phyloP scores from a whole-genome alignment of 2,888 invertebrate species.

The Chouioia cunea region DNA sequence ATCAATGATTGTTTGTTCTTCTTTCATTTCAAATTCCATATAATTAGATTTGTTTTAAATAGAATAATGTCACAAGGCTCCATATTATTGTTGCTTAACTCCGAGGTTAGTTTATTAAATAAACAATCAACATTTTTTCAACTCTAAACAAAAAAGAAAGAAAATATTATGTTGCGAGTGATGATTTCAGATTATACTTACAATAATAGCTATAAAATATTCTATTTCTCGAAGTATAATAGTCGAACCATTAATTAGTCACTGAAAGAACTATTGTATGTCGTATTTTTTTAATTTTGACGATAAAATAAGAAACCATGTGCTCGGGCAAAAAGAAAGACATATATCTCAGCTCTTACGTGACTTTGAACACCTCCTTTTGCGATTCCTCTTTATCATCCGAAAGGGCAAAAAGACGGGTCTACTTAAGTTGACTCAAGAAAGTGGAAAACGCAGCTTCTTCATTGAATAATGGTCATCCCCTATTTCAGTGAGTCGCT shows the following conservation, averaged over 20 bases:
- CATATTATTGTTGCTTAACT: background rate
- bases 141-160: too few relatives aligned
- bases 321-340: conserved; percentile 4
- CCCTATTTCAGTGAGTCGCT: conserved; percentile 22
- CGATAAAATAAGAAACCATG: background rate
- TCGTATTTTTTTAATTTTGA: too few relatives aligned
- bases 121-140: too few relatives aligned
- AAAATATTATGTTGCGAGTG: too few relatives aligned
- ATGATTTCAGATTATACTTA: too few relatives aligned
- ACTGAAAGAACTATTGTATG: too few relatives aligned
- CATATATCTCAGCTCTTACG: conserved; percentile 10
- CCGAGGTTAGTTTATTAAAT: background rate
- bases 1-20: background rate
- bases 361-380: background rate
- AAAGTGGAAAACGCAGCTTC: conserved; percentile 19
- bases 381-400: conserved; percentile 35
- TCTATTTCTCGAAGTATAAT: too few relatives aligned
- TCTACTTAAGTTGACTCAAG: conserved; percentile 8
- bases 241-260: too few relatives aligned
- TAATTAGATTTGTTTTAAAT: conserved; percentile 16
- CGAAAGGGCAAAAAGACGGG: conserved; percentile 15
- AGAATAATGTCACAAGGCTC: background rate
- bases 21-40: background rate
- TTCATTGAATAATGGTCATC: conserved; percentile 39
- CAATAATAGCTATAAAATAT: too few relatives aligned